Evolutionary conservation across 2,113 vertebrate genomes (phyloP).

Genomic region (Emydocephalus ijimae): DNA sequence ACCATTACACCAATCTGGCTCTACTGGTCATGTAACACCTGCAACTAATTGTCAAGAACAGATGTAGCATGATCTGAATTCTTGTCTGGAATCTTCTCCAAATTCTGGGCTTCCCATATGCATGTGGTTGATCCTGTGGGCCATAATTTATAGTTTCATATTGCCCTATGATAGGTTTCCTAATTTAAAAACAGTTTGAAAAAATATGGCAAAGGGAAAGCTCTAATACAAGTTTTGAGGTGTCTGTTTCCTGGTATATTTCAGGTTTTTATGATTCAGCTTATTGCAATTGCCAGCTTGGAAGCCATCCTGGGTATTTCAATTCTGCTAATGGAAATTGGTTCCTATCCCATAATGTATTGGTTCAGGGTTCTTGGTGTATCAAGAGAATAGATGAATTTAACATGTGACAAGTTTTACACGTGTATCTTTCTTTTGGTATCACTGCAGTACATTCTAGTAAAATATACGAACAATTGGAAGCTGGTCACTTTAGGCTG

Average conservation of each 20-base stretch:
- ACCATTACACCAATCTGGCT: background rate
- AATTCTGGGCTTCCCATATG: background rate
- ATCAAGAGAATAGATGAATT: conserved; percentile 20
- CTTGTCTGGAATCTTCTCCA: background rate
- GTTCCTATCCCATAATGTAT: conserved; percentile 23
- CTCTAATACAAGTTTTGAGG: background rate
- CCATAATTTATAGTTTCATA: background rate
- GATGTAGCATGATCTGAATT: background rate
- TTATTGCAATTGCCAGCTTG: conserved; percentile 17
- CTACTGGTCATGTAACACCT: background rate
- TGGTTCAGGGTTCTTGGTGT: conserved; percentile 27
- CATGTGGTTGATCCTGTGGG: background rate
- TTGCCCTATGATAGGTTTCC: background rate
- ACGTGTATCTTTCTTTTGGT: conserved; percentile 8
- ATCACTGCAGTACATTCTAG: conserved; percentile 4
- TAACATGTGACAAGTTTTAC: conserved; percentile 10
- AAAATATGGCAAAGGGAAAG: background rate
- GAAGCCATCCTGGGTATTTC: conserved; percentile 19
- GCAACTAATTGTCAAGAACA: background rate
- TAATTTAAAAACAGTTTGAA: conserved; percentile 1
- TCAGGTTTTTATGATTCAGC: conserved; percentile 1
- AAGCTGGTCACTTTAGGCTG: conserved; percentile 16
- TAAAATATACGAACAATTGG: conserved; percentile 9
- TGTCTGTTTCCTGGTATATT: background rate
- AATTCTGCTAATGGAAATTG: conserved; percentile 31